Base-by-base conservation (phyloP, 2,113 vertebrate genomes). In the Callipepla squamata region DNA sequence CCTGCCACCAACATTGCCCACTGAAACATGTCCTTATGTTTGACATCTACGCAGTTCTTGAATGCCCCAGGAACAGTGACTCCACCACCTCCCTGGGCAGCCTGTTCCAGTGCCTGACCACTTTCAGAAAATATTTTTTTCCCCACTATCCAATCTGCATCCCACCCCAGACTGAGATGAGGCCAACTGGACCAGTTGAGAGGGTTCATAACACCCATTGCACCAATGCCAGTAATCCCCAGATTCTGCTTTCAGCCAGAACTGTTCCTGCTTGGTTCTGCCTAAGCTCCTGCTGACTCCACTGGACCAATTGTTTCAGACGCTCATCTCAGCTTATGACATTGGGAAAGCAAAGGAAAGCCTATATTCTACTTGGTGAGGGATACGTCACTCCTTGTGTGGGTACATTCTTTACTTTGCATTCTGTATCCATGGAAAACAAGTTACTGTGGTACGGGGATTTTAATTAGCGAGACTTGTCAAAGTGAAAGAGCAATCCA, bases 351-450 rank as follows among this genome's bases (percentile, higher is more conserved):
- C 68, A 40, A 81, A 86, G n/a, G 4, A 9, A 74, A 38, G 21
- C 3, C 0, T 25, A 3, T 30, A 13, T 3, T 10, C 66, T 11
- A 67, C 4, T 32, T 44, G 15, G 90, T 30, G 22, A 63, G 77
- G 57, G 83, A 79, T 80, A 48, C 88, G 84, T 90, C 77, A 87
- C 11, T 13, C 17, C 48, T 30, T 83, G 89, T 89, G 91, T 92
- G 58, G 84, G 91, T 42, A 89, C 95, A 72, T 57, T 72, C 86
- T 94, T 92, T 95, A 86, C 83, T 95, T 96, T 92, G 94, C 67
- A 87, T 62, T 74, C 44, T 76, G 63, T 79, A 55, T 75, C 74
- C 69, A 86, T 20, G 80, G 66, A 68, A 94, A 96, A 93, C 47
- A 76, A 86, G 84, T 67, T 81, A 81, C 77, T n/a, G 90, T 75